Evolutionary conservation across 2,113 vertebrate genomes (phyloP), one percentile per base, ranked within the genome.

Genomic region (Rhinolophus ferrumequinum): DNA sequence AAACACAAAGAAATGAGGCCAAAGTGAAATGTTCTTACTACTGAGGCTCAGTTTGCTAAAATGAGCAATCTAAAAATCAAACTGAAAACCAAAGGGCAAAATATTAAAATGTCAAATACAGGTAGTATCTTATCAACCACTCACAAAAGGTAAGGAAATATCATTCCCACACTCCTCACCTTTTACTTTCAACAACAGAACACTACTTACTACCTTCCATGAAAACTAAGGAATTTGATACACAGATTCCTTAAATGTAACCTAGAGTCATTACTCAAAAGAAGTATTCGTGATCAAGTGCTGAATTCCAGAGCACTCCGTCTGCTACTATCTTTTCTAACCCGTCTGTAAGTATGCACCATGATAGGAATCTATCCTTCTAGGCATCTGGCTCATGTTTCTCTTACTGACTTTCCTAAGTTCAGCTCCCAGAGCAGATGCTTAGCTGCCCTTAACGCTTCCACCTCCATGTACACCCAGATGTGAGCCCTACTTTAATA

Each of bases 311-410:
- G 54, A 77, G 52, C 11, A 21, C 35, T 69, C 85, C 33, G 60
- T 81, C 92, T 67, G 50, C 77, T 58, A 30, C 77, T 86, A 64
- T 72, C 72, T 12, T 70, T 62, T 89, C 92, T 95, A 35, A 92
- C 30, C 33, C 64, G 56, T 70, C 94, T 67, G 7, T 58, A 91
- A 92, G 47, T 54, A 52, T 60, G 90, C 76, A 75, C 84, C 6
- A 1, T 12, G 94, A 94, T 76, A 97, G 90, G 83, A 92, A 97
- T 96, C 93, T 77, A 60, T 44, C 91, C 96, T 95, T 82, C 94
- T 18, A 75, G 96, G 89, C 82, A 60, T 89, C 56, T 70, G 73
- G 91, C 88, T 94, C 95, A 62, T 35, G 67, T 58, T 93, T 90
- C 90, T 94, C 72, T 81, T 60, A 85, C 62, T 90, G 38, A 73